phyloP scores from a whole-genome alignment of 2,888 invertebrate genomes.

The Yponomeuta plumbellus region DNA sequence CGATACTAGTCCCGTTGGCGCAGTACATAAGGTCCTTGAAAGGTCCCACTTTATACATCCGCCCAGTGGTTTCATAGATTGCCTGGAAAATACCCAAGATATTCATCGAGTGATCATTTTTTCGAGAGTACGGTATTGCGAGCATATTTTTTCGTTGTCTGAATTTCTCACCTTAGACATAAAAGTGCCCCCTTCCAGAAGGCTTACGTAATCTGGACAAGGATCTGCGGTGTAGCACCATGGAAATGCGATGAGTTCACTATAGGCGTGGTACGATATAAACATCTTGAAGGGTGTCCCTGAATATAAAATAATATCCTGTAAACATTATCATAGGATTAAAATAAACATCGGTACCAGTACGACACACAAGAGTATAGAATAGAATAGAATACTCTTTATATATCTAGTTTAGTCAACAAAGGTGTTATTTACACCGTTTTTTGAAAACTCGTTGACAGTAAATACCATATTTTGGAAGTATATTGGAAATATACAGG shows the following conservation, averaged over 20 bases:
- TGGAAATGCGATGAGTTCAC: constrained; percentile 63
- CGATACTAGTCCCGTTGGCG: constrained; percentile 64
- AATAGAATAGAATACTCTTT: neutral
- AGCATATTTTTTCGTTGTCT: no score
- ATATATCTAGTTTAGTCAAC: neutral
- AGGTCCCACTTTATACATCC: constrained; percentile 66
- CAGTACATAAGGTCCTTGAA: constrained; percentile 66
- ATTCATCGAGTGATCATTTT: neutral
- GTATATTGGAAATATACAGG: no score
- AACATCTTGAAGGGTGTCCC: constrained; percentile 63
- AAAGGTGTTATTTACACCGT: neutral
- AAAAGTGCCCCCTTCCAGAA: constrained; percentile 59
- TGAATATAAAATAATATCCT: constrained; percentile 63
- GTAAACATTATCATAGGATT: constrained; percentile 25
- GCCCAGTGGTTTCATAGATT: constrained; percentile 55
- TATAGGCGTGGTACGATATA: constrained; percentile 57
- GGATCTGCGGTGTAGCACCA: constrained; percentile 62
- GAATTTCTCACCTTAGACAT: constrained; percentile 54
- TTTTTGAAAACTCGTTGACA: no score
- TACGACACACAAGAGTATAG: neutral
- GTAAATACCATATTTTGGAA: no score
- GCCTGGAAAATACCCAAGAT: constrained; percentile 40
- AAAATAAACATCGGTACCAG: neutral
- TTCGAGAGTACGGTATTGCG: no score
- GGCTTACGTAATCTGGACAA: constrained; percentile 58